Evolutionary conservation across 2,888 invertebrate species (phyloP).

Genomic region (Hipparchia sbordonii): DNA sequence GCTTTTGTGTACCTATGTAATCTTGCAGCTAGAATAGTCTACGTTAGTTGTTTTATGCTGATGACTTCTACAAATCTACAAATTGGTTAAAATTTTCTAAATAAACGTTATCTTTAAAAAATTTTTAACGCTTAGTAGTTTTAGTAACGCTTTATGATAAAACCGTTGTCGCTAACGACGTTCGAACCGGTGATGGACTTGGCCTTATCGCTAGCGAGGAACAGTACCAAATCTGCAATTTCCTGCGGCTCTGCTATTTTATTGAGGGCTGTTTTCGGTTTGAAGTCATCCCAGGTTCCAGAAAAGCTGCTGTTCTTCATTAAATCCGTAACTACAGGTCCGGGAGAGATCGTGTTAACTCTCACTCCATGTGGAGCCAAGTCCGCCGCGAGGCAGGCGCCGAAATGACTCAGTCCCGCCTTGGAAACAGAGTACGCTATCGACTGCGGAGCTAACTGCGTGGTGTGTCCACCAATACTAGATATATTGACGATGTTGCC

Average conservation of each 20-base stretch:
- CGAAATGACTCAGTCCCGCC: slow-evolving; percentile 17
- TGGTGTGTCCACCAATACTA: neutral
- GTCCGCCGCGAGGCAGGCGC: slow-evolving; percentile 5
- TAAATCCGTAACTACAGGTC: slow-evolving; percentile 4
- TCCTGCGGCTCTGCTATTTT: slow-evolving; percentile 6
- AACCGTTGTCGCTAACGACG: slow-evolving; percentile 10
- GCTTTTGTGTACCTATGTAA: no score
- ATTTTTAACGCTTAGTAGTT: no score
- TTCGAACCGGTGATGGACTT: slow-evolving; percentile 19
- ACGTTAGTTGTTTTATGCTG: no score
- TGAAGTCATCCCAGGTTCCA: neutral
- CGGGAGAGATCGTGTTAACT: slow-evolving; percentile 14
- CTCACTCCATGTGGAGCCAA: slow-evolving; percentile 7
- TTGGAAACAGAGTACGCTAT: slow-evolving; percentile 11
- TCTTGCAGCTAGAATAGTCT: no score
- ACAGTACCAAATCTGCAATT: slow-evolving; percentile 4
- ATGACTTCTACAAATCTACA: no score
- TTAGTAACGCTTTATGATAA: slow-evolving; percentile 6
- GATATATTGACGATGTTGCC: slow-evolving; percentile 13
- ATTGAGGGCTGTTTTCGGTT: neutral
- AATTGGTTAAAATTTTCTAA: no score
- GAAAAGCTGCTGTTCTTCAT: neutral
- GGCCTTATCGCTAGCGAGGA: slow-evolving; percentile 3
- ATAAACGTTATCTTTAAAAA: no score
- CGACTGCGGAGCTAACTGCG: neutral